Base-by-base conservation (phyloP, 2,888 invertebrate species). In the Mamestra brassicae region DNA sequence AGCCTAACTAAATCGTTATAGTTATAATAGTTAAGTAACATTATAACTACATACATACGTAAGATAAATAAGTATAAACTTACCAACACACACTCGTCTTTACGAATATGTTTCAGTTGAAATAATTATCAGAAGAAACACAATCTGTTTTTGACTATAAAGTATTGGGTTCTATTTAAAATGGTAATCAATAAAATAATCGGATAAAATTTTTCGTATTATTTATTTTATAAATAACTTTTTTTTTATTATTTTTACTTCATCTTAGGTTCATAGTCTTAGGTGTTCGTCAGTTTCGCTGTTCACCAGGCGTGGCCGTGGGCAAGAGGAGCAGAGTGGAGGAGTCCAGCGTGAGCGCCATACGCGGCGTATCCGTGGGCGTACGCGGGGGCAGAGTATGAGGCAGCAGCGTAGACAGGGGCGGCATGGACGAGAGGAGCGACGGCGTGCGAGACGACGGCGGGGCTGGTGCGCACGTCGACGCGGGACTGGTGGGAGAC, bases 291-390 rank as follows among this genome's bases (percentile, higher is more conserved):
- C 93, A 95, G 92, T 86, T 90, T 92, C 90, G 85, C 89, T 94
- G 76, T 92, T 95, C 85, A 96, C 96, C 95, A 96, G 84, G 88
- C 95, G 85, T 95, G 94, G 80, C 88, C 95, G 84, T 95, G 93
- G 80, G 87, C 90, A 57, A 89, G 84, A 69, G 93, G 92, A 67
- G 91, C 87, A 76, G 92, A 89, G 85, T 92, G 88, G 42, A 62
- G 87, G 77, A 81, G 81, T 67, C 72, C 87, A 81, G 86, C 85
- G 78, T 90, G 88, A 67, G 86, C 80, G 36, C 88, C 85, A 84
- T 90, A 86, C 47, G 86, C 87, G 69, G 36, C 13, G 87, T 88
- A 92, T 90, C 87, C 93, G 86, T 55, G 61, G 52, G 66, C 76
- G 75, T 81, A 60, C 62, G 79, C 80, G 71, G 88, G 83, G 70